Evolutionary conservation across 1,140 invertebrate species (phyloP), one percentile per base, ranked within the genome.

Genomic region (Trypoxylus dichotomus): DNA sequence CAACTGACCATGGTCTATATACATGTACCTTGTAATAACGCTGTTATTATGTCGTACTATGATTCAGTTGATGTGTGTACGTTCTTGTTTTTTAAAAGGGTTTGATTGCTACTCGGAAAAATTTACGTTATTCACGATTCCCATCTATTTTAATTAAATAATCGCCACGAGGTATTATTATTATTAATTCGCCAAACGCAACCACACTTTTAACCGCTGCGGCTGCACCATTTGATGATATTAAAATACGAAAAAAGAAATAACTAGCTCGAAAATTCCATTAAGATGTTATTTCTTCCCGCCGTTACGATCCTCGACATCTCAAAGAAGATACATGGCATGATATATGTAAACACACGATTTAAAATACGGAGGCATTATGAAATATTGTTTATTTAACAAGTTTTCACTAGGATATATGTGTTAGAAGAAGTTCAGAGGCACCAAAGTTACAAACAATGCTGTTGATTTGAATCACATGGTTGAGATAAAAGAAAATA

Each of bases 1-100:
- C 60, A 63, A 63, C 60, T 63, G 60, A 63, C 60, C 60, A 63
- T 63, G 60, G 60, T 63, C 60, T 63, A 63, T 63, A 63, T 63
- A 63, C 60, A 63, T 63, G 19, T 63, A 63, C 60, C 60, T 19
- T 63, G 19, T 63, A 63, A 63, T 63, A 63, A 24, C 60, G 6
- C 6, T 24, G 60, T 63, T 63, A 63, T 63, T 63, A 63, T 63
- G 15, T 19, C 60, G 60, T 63, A 63, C 19, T 24, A 63, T 63
- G 60, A 63, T 25, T 63, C 60, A 63, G 60, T 58, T n/a, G 54
- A 58, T 58, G n/a, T 27, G 47, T 0, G 60, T 27, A 63, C 60
- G 24, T 19, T 24, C 19, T 25, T 27, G 25, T 25, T 63, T 63
- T 63, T 63, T 25, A 25, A 63, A 63, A 63, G 60, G 60, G 60